Evolutionary conservation across 2,888 invertebrate genomes (phyloP).

Genomic region (Harmothoe impar): DNA sequence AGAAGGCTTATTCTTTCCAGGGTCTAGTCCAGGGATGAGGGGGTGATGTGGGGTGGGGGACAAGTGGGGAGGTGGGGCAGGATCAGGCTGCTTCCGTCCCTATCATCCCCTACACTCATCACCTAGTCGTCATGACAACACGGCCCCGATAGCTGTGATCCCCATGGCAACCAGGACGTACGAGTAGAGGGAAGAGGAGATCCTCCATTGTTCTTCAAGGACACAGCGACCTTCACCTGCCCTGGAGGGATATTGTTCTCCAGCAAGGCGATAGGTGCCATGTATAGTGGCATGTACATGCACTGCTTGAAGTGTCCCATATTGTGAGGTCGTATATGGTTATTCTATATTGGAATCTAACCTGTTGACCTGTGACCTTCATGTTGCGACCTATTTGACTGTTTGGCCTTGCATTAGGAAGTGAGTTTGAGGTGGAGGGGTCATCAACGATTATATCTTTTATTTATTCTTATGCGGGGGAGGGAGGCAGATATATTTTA

Average conservation of each 20-base stretch:
- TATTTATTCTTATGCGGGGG: too few species aligned
- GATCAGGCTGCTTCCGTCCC: slow-evolving; percentile 3
- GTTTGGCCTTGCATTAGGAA: too few species aligned
- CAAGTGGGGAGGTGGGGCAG: neutral
- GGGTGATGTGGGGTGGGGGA: neutral
- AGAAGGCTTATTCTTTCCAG: neutral
- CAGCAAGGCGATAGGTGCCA: neutral
- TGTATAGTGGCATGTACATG: neutral
- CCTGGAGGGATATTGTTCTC: neutral
- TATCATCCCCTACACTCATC: slow-evolving; percentile 30
- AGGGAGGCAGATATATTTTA: too few species aligned
- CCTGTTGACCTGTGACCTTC: neutral
- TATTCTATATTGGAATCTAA: too few species aligned
- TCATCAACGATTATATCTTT: too few species aligned
- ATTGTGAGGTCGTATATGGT: neutral
- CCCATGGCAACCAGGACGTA: neutral
- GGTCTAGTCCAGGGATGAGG: neutral
- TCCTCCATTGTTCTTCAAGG: slow-evolving; percentile 23
- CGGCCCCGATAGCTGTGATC: neutral
- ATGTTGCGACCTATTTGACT: too few species aligned
- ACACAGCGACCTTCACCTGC: neutral
- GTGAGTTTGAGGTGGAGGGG: too few species aligned
- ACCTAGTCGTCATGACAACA: slow-evolving; percentile 41
- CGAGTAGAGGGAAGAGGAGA: neutral
- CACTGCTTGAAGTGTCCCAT: neutral